Conservation (phyloP, 2,888 invertebrate genomes). For the Mongoloraphidia duomilia region DNA sequence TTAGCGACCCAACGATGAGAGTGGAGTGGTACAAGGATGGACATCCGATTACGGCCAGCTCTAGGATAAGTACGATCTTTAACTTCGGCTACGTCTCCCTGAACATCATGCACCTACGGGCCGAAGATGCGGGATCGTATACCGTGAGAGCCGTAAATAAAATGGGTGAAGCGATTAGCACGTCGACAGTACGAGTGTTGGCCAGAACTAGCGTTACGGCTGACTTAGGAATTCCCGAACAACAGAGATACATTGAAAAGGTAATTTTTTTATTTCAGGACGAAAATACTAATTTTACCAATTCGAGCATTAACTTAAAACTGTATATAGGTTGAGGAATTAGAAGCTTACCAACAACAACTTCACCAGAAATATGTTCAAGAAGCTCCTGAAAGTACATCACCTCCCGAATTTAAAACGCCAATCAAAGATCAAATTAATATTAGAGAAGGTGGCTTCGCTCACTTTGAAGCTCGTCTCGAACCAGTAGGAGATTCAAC, state of each 20-base stretch:
- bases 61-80: slow-evolving; percentile 92
- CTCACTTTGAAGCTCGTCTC: slow-evolving; percentile 88
- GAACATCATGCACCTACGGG: slow-evolving; percentile 95
- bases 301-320: too few relatives aligned
- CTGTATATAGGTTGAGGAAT: slow-evolving; percentile 48
- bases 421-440: slow-evolving; percentile 77
- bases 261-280: too few relatives aligned
- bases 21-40: slow-evolving; percentile 95
- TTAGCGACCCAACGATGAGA: slow-evolving; percentile 85
- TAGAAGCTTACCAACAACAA: slow-evolving; percentile 76
- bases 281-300: too few relatives aligned
- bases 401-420: slow-evolving; percentile 75
- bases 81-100: slow-evolving; percentile 99
- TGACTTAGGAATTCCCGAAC: slow-evolving; percentile 80
- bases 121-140: slow-evolving; percentile 94
- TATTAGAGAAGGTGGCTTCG: slow-evolving; percentile 83
- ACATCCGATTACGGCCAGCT: slow-evolving; percentile 87
- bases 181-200: slow-evolving; percentile 60
- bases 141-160: slow-evolving; percentile 84
- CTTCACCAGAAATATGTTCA: slow-evolving; percentile 67
- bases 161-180: slow-evolving; percentile 79
- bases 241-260: slow-evolving; percentile 80
- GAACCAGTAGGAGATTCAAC: slow-evolving; percentile 87
- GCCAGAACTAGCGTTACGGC: slow-evolving; percentile 71
- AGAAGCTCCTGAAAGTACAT: slow-evolving; percentile 64